Base-by-base conservation (phyloP, 2,888 invertebrate genomes). In the Eristalis tenax region DNA sequence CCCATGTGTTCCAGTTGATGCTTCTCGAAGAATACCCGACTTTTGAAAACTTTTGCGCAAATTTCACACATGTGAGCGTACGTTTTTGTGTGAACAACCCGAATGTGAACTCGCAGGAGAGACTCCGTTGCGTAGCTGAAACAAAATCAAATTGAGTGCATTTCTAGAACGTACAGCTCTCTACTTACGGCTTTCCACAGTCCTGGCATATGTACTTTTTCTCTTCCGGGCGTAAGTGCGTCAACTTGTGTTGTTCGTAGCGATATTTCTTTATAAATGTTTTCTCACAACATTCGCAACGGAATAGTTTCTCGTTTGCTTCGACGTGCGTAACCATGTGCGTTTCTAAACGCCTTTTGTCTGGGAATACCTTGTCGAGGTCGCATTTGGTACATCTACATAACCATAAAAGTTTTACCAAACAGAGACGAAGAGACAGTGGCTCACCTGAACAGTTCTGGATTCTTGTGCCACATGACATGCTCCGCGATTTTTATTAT, bases 151-250 rank as follows among this genome's bases (percentile, higher is more conserved):
- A 5, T 38, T 13, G 1, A 40, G 23, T 10, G 11, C 1, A 23
- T 11, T 59, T 13, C 10, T 11, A 10, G 22, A 22, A 23, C 1
- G 2, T 15, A 26, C 11, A 10, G 13, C 13, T 5, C 4, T 23
- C 10, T 23, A 83, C 89, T 84, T 84, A 92, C 92, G 92, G 91
- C 81, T 91, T 91, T 8, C 91, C 90, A 68, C 93, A 93, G 5
- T 91, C 90, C 15, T 91, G 89, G 63, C 93, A 93, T 1, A 91
- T 91, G 66, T 85, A 89, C 59, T 86, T 85, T 59, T 89, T 89
- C 50, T 89, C 89, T 32, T 86, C 86, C 1, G 82, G 71, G 56
- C 85, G 70, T 61, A 89, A 77, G 61, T 89, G 89, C 10, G 88
- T 87, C 2, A 90, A 23, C 57, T 84, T 89, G 73, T 90, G 90